phyloP scores from a whole-genome alignment of 2,797 vertebrate species.

The Glyptemys insculpta region DNA sequence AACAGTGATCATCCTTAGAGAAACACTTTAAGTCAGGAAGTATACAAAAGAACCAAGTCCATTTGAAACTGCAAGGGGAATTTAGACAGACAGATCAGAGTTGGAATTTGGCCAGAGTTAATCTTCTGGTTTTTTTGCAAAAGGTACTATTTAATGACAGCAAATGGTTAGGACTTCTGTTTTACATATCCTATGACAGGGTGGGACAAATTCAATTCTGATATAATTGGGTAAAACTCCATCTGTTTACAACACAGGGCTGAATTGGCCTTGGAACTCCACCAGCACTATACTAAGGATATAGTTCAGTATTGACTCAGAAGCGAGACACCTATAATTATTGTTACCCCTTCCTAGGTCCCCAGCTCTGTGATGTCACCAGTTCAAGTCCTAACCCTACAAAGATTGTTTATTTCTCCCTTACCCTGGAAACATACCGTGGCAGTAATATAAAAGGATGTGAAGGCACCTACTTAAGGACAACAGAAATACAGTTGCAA shows the following conservation, averaged over 20 bases:
- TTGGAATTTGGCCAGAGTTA: neutral
- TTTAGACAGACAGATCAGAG: neutral
- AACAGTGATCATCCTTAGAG: constrained; percentile 55
- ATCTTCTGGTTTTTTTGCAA: neutral
- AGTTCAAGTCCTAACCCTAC: neutral
- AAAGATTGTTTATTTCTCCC: constrained; percentile 30
- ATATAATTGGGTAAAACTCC: neutral
- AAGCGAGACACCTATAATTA: neutral
- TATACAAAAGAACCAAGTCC: constrained; percentile 18
- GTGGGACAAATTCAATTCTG: neutral
- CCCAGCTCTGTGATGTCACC: neutral
- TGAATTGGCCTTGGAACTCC: neutral
- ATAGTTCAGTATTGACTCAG: neutral
- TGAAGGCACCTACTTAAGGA: neutral
- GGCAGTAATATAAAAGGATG: constrained; percentile 4
- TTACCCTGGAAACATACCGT: neutral
- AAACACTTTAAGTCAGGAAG: constrained; percentile 44
- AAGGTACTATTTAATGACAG: neutral
- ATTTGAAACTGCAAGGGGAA: neutral
- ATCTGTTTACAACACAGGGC: neutral
- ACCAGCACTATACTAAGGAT: neutral
- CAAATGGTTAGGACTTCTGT: neutral
- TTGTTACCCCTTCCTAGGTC: neutral
- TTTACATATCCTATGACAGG: neutral
- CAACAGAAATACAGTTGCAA: neutral